Evolutionary conservation across 2,888 invertebrate species (phyloP), one percentile per base, ranked within the genome.

Genomic region (Keiferia lycopersicella): DNA sequence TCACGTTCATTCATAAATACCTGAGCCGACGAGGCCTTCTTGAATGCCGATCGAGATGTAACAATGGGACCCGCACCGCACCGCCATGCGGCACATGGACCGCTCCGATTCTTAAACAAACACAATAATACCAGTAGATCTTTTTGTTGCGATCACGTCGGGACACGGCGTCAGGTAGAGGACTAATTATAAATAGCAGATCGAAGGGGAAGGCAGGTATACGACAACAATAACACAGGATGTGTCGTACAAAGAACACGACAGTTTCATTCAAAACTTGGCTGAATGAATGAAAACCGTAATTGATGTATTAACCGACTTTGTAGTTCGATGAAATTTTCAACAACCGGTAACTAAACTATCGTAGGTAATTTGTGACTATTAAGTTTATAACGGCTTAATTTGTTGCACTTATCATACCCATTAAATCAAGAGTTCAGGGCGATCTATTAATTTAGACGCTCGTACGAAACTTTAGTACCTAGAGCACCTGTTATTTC

Each of bases 1-100:
- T 84, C 91, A 88, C 90, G 90, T 91, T 89, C 91, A 91, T 91
- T 91, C 91, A 91, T 91, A 90, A 89, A 91, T 91, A 91, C 87
- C 88, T 87, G 84, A 83, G 82, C 74, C 80, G 75, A 26, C 67
- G 62, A 41, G 48, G 63, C 50, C 59, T 53, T 45, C 41, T 30
- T 64, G 69, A 70, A 74, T 73, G 71, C 68, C 51, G 65, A 18
- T 18, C 56, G 57, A 79, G 81, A 72, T 76, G 73, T 74, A 77
- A 76, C 81, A 82, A 82, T 78, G 69, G 71, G 26, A 1, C 48
- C 16, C 71, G 71, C 71, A 74, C 73, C 77, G 78, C 76, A 75
- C 75, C 75, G 74, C 79, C 53, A 53, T 80, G 77, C 76, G 75
- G 73, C 81, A 79, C 78, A 76, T 79, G 80, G 82, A 82, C 82